These are phyloP conservation scores for Nemotelus pantherinus DNA, from an alignment of 2,888 invertebrate species.

Conservation along the genomic window DNA sequence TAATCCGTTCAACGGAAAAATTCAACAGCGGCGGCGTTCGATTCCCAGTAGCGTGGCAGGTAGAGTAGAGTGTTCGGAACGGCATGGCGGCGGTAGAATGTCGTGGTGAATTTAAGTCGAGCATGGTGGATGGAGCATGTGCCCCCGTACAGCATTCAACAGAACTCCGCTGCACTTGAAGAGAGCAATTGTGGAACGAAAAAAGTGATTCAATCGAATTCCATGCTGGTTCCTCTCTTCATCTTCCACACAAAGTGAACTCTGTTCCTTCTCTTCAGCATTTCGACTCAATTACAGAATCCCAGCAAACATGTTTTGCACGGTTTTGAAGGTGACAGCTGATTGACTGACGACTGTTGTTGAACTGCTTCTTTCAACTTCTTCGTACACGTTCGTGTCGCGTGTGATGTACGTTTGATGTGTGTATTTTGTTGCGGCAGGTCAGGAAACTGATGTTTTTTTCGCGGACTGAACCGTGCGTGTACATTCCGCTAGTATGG, in stretches of 20 bases:
- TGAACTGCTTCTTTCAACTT: too few species aligned
- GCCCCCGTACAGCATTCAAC: not conserved
- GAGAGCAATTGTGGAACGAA: too few species aligned
- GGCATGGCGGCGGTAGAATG: not conserved
- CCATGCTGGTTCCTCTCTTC: too few species aligned
- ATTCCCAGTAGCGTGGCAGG: too few species aligned
- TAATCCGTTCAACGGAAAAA: not conserved
- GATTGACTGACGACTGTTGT: constrained; percentile 2
- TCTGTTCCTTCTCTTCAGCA: not conserved
- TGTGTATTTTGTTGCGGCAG: constrained; percentile 17
- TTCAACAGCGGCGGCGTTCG: not conserved
- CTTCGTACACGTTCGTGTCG: not conserved
- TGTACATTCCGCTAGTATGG: constrained; percentile 18
- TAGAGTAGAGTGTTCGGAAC: too few species aligned
- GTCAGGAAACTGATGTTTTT: constrained; percentile 25
- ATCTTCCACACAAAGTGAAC: not conserved
- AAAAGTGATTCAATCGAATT: too few species aligned
- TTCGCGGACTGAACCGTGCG: not conserved
- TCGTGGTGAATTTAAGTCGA: not conserved
- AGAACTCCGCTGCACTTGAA: not conserved
- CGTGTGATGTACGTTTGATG: not conserved
- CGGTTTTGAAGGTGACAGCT: not conserved
- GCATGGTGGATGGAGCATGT: not conserved
- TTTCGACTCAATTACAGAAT: constrained; percentile 6
- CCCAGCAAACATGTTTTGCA: not conserved